Base-by-base conservation (phyloP, 2,797 vertebrate species). In the Enteromius treurensis region DNA sequence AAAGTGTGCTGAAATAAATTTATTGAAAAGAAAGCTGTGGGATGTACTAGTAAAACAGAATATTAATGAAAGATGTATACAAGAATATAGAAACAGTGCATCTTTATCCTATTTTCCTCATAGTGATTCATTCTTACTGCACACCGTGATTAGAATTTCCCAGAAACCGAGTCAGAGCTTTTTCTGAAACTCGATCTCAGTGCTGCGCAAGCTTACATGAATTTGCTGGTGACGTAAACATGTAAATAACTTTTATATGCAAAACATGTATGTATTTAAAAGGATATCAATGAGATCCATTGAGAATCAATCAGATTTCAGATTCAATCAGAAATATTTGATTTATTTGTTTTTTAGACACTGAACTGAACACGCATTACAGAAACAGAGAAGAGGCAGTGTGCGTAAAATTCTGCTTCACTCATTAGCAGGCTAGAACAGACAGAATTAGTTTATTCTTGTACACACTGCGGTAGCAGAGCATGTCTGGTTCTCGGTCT, bases 401-500 rank as follows among this genome's bases (percentile, higher is more conserved):
- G 42, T 15, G 42, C 9, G 19, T 51, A 34, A 3, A 53, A 70
- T n/a, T 40, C 1, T 4, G 42, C 7, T 45, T 23, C 40, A 49
- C 19, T 49, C 37, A 73, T 47, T 47, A 51, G 37, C 26, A 68
- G 68, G 74, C 26, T 47, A 34, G 68, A 64, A 45, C 34, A 84
- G 42, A 80, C 69, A 77, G 55, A 79, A 53, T 60, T 2, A 32
- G 64, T 86, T 64, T 81, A 26, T 29, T 77, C 42, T 77, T 82
- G 70, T 84, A 81, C 89, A 87, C 74, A 79, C 15, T 75, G 89
- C 85, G 79, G 84, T 86, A 85, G 73, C 40, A 19, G 87, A 85
- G 89, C 90, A 91, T 89, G 88, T 93, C 89, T 88, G 90, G 90
- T 90, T 93, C 88, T 93, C 92, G 89, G 87, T 88, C 91, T 88